phyloP scores from a whole-genome alignment of 2,797 vertebrate genomes.

The Todus mexicanus region DNA sequence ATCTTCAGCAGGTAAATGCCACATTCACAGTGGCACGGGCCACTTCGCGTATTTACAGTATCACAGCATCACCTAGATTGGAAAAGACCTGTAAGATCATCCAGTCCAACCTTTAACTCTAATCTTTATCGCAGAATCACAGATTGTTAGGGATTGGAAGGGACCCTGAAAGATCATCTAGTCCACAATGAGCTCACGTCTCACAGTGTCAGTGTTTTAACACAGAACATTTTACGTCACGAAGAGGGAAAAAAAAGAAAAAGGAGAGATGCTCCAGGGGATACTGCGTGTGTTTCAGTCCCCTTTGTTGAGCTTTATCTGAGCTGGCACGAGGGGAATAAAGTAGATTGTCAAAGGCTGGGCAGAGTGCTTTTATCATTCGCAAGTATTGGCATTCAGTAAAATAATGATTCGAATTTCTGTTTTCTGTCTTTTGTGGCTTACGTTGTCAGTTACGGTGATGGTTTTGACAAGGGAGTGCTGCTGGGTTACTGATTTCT shows the following conservation, averaged over 20 bases:
- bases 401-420: slow-evolving; percentile 64
- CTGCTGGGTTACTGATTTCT: slow-evolving; percentile 78
- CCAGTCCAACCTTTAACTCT: too few species aligned
- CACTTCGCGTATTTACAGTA: neutral
- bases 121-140: too few species aligned
- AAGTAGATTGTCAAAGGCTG: slow-evolving; percentile 46
- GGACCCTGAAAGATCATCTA: too few species aligned
- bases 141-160: too few species aligned
- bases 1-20: neutral
- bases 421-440: slow-evolving; percentile 78
- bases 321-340: slow-evolving; percentile 73
- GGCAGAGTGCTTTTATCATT: slow-evolving; percentile 16
- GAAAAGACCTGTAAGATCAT: too few species aligned
- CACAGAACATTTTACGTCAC: neutral
- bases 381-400: slow-evolving; percentile 62
- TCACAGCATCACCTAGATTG: too few species aligned
- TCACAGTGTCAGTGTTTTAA: neutral
- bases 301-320: slow-evolving; percentile 76
- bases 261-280: neutral
- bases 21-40: accelerated
- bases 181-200: neutral
- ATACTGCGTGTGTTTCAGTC: slow-evolving; percentile 42
- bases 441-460: slow-evolving; percentile 69
- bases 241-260: neutral
- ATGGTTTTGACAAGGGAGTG: slow-evolving; percentile 84